phyloP scores from a whole-genome alignment of 2,888 invertebrate genomes.

The Watsonalla cultraria region DNA sequence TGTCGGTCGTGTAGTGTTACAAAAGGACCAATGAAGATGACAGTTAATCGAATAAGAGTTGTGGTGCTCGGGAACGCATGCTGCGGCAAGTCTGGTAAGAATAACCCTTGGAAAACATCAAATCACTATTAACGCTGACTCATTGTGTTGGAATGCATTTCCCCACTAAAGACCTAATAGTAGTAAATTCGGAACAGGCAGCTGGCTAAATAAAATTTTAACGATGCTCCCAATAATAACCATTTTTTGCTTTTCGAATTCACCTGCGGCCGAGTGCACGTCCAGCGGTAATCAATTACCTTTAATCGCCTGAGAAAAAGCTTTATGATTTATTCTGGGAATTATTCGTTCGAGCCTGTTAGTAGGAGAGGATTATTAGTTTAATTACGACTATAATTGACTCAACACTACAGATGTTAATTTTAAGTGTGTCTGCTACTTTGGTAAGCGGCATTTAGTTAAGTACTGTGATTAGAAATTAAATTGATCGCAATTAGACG shows the following conservation, averaged over 20 bases:
- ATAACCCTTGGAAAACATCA: constrained; percentile 27
- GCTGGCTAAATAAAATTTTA: constrained; percentile 32
- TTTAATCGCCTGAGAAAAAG: constrained; percentile 51
- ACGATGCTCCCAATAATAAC: constrained; percentile 35
- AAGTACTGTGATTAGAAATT: constrained; percentile 18
- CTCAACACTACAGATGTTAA: constrained; percentile 28
- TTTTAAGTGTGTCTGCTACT: constrained; percentile 20
- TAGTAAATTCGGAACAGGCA: constrained; percentile 13
- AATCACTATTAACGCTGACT: constrained; percentile 31
- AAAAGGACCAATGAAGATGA: constrained; percentile 81
- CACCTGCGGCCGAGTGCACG: constrained; percentile 16
- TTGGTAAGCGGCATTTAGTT: constrained; percentile 25
- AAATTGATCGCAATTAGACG: constrained; percentile 1
- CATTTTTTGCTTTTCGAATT: constrained; percentile 29
- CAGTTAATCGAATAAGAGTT: constrained; percentile 87
- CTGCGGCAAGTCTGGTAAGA: constrained; percentile 87
- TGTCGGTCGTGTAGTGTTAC: constrained; percentile 41
- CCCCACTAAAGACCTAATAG: constrained; percentile 20
- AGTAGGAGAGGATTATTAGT: constrained; percentile 53
- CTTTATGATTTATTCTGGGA: constrained; percentile 54
- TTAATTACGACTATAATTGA: constrained; percentile 44
- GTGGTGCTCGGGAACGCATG: constrained; percentile 86
- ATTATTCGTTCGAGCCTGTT: constrained; percentile 41
- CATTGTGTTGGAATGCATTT: constrained; percentile 28
- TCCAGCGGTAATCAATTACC: constrained; percentile 58